Evolutionary conservation across 2,797 vertebrate genomes (phyloP), one percentile per base, ranked within the genome.

Genomic region (Rhynchonycteris naso): DNA sequence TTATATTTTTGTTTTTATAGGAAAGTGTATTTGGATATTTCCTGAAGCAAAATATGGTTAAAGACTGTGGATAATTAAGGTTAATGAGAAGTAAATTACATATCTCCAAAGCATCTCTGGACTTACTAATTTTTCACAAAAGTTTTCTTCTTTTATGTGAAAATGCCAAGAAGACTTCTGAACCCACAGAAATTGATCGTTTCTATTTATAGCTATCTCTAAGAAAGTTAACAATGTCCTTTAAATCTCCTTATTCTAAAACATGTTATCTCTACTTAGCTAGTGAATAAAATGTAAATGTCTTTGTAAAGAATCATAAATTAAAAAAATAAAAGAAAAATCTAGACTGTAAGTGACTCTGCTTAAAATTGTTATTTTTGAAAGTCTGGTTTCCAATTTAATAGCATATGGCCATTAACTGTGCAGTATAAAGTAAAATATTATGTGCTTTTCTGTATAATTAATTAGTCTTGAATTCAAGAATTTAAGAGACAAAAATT

Each of bases 161-260:
- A 97, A 92, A 96, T 63, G 88, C 93, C 93, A 98, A 95, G 96
- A 97, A 94, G 88, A 95, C 68, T 81, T 96, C 95, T 97, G 96
- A 97, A 95, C 97, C 90, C 85, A 95, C 85, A 98, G 92, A 96
- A 97, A 96, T 95, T 97, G 95, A 97, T 19, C 87, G 81, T 85
- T 88, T 76, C 38, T 91, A 90, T 50, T 95, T 87, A 89, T 80
- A 75, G 35, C 2, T 82, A 24, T 33, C 33, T 47, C 33, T 52
- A 75, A 76, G 81, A 91, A 86, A 59, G 30, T 50, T 75, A 83
- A 90, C 58, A 72, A 56, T 26, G 7, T 35, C 14, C 79, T 85
- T 92, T 87, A 79, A 61, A 92, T 95, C 92, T 96, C 28, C 71
- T 72, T 83, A 65, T 50, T 12, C 7, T 30, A 38, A 30, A 94